phyloP scores from a whole-genome alignment of 2,113 vertebrate genomes.

The Damaliscus lunatus region DNA sequence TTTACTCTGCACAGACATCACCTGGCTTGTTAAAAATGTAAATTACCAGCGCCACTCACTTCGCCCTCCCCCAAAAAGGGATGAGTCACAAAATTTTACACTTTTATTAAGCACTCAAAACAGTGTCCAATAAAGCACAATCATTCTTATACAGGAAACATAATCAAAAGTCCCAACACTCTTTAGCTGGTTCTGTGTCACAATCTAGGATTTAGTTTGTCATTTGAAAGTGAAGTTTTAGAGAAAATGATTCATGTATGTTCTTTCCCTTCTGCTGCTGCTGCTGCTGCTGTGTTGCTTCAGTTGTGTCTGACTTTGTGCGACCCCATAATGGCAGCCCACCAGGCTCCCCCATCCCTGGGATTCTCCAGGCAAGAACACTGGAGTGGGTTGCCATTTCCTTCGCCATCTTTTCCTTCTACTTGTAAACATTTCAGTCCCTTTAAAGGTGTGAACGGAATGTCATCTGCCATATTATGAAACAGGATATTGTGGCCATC shows the following conservation, averaged over 20 bases:
- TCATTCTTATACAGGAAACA: background rate
- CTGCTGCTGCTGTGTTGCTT: background rate
- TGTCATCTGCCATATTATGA: background rate
- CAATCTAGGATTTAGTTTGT: background rate
- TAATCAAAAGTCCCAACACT: background rate
- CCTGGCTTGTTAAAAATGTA: background rate
- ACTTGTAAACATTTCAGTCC: background rate
- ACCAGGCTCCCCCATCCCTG: background rate
- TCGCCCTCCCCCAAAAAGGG: background rate
- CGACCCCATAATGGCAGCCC: background rate
- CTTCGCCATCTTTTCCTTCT: background rate
- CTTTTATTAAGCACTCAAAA: background rate
- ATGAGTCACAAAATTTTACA: background rate
- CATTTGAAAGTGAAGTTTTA: background rate
- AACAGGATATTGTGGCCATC: background rate
- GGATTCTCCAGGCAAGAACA: background rate
- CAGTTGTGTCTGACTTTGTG: background rate
- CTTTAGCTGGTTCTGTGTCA: background rate
- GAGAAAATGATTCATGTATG: background rate
- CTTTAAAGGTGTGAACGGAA: background rate
- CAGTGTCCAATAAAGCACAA: background rate
- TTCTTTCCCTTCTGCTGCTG: background rate
- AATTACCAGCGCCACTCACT: background rate
- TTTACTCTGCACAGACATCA: background rate
- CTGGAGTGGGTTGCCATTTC: background rate